Conservation (phyloP, 2,113 vertebrate genomes). For the Dromas ardeola region DNA sequence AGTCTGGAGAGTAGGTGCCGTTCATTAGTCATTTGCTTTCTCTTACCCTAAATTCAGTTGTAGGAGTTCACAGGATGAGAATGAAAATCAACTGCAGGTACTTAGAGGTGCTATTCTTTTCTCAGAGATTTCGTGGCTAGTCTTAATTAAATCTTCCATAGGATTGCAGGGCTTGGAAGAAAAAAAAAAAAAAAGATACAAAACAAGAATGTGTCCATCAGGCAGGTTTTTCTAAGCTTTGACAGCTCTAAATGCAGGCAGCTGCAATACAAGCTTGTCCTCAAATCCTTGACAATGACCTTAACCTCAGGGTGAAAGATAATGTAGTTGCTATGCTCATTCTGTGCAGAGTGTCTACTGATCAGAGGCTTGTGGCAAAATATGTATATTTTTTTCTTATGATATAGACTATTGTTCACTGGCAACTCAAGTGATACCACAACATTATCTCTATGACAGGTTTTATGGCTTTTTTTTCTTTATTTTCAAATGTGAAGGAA, state of each 20-base stretch:
- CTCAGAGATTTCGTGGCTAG: background rate
- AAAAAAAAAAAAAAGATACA: background rate
- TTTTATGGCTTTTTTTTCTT: background rate
- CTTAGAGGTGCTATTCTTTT: conserved; percentile 16
- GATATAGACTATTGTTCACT: conserved; percentile 59
- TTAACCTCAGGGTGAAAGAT: conserved; percentile 73
- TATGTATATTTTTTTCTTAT: conserved; percentile 58
- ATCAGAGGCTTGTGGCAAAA: conserved; percentile 62
- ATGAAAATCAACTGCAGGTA: conserved; percentile 3
- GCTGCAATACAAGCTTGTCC: conserved; percentile 71
- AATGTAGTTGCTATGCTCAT: conserved; percentile 71
- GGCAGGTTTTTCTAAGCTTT: conserved; percentile 63
- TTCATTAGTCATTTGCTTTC: conserved; percentile 28
- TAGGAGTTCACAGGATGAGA: background rate
- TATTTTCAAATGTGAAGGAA: conserved; percentile 28
- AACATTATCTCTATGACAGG: conserved; percentile 60
- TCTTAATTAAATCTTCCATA: conserved; percentile 63
- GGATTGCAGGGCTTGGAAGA: background rate
- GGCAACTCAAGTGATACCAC: conserved; percentile 54
- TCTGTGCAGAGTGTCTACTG: conserved; percentile 60
- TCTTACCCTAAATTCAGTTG: background rate
- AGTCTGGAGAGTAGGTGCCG: background rate
- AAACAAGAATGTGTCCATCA: conserved; percentile 58
- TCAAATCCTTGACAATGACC: conserved; percentile 73
- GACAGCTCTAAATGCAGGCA: conserved; percentile 72